phyloP scores from a whole-genome alignment of 2,797 vertebrate genomes.

The Cyclopterus lumpus region DNA sequence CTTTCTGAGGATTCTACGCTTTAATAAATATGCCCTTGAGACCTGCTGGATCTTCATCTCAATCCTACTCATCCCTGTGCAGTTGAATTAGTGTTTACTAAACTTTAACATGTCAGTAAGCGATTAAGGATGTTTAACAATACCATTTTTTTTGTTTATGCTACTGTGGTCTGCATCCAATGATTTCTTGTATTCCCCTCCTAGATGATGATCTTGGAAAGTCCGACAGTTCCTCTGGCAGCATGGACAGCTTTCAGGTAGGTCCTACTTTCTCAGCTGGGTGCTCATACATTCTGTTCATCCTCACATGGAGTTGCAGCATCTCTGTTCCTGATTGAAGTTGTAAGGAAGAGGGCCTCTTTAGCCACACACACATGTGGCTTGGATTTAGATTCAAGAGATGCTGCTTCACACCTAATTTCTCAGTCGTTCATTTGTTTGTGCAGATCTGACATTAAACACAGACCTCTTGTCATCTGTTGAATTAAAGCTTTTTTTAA shows the following conservation, averaged over 20 bases:
- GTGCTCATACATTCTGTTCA: neutral
- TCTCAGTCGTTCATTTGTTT: slow-evolving; percentile 30
- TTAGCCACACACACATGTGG: slow-evolving; percentile 38
- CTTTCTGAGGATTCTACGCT: slow-evolving; percentile 38
- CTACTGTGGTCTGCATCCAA: slow-evolving; percentile 6
- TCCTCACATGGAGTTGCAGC: slow-evolving; percentile 4
- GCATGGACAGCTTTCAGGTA: slow-evolving; percentile 95
- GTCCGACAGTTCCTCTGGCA: slow-evolving; percentile 91
- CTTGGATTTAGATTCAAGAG: slow-evolving; percentile 30
- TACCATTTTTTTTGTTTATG: slow-evolving; percentile 18
- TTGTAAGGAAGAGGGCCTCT: neutral
- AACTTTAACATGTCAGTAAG: slow-evolving; percentile 50
- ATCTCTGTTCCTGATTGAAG: slow-evolving; percentile 10
- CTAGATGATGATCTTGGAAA: slow-evolving; percentile 95
- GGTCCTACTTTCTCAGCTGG: slow-evolving; percentile 44
- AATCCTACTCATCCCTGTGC: slow-evolving; percentile 31
- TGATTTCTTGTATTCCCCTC: slow-evolving; percentile 44
- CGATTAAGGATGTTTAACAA: slow-evolving; percentile 38
- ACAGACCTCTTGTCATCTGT: neutral
- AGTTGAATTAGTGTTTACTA: slow-evolving; percentile 55
- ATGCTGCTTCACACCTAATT: slow-evolving; percentile 36
- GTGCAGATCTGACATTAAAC: slow-evolving; percentile 31
- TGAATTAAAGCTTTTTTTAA: neutral
- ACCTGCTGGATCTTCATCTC: slow-evolving; percentile 32
- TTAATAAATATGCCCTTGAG: slow-evolving; percentile 38